Evolutionary conservation across 2,888 invertebrate species (phyloP), one percentile per base, ranked within the genome.

Genomic region (Ophion costatus): DNA sequence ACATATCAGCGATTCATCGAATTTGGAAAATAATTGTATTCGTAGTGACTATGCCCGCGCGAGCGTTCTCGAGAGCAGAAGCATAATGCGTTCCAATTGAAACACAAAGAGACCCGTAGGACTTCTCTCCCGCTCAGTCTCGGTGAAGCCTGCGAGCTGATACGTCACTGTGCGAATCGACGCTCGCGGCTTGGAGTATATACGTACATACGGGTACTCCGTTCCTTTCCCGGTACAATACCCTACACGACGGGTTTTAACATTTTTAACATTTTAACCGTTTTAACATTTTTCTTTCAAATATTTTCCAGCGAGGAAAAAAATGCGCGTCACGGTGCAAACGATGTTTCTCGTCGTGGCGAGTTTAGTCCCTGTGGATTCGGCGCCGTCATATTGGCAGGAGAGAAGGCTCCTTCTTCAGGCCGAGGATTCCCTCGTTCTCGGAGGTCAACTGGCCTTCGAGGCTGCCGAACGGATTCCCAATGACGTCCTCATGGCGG

Each of bases 401-500:
- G 88, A 92, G 81, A 94, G 96, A 14, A 92, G 91, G 5, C 91
- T 94, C 67, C 93, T 96, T 56, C 89, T 95, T 14, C 89, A 93
- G 76, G 93, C 94, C 45, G 96, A 96, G 91, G 90, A 94, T 20
- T 91, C 91, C 0, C 86, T 92, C 7, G 89, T 94, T 0, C 87
- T 96, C 10, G 96, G 96, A n/a, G 95, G 95, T 0, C 94, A 94
- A 70, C 90, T 94, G 17, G 85, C 90, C 2, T 94, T 96, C 14
- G 94, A 90, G 20, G 89, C 92, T 9, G 94, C 94, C 11, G 96
- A 96, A 92, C 74, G 90, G 0, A 82, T 87, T 1, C 95, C 95
- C 66, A 96, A 96, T 91, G 92, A 94, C 66, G 94, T 96, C 17
- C 93, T 96, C 17, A 96, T 96, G 96, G 89, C 90, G 57, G 94